A percentile compares a stretch with the other conserved stretches of the same genome.
Conservation (phyloP, 2,888 invertebrate genomes). For the Hofmannophila pseudospretella region DNA sequence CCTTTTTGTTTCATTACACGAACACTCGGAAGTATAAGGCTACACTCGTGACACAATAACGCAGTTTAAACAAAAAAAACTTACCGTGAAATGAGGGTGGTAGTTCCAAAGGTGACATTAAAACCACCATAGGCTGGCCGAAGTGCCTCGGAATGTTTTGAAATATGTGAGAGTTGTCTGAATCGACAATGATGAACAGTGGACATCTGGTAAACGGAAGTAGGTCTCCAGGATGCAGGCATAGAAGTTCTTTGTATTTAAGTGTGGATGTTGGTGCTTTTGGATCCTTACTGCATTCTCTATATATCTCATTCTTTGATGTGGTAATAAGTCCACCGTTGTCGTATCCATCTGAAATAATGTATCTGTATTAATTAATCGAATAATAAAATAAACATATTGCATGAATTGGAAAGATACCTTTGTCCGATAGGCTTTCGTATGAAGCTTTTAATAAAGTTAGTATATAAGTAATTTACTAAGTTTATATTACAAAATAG, state of each 20-base stretch:
- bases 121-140: conserved; percentile 93
- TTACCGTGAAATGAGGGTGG: conserved; percentile 92
- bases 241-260: conserved; percentile 81
- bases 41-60: too few species aligned
- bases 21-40: too few species aligned
- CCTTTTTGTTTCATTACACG: too few species aligned
- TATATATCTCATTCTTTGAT: conserved; percentile 86
- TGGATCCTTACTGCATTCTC: conserved; percentile 41
- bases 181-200: conserved; percentile 95
- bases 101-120: conserved; percentile 95
- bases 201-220: conserved; percentile 95
- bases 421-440: too few species aligned
- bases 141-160: conserved; percentile 93
- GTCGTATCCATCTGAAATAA: conserved; percentile 87
- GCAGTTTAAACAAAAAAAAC: too few species aligned
- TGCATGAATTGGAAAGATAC: too few species aligned
- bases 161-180: conserved; percentile 95
- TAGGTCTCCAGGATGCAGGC: conserved; percentile 95
- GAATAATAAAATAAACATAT: neutral
- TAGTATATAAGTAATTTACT: too few species aligned
- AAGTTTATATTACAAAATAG: too few species aligned
- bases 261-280: conserved; percentile 15
- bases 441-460: too few species aligned
- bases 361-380: neutral
- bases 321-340: conserved; percentile 94